phyloP scores from a whole-genome alignment of 53 echinoderm and acorn worm species.

The Apostichopus leukothele region DNA sequence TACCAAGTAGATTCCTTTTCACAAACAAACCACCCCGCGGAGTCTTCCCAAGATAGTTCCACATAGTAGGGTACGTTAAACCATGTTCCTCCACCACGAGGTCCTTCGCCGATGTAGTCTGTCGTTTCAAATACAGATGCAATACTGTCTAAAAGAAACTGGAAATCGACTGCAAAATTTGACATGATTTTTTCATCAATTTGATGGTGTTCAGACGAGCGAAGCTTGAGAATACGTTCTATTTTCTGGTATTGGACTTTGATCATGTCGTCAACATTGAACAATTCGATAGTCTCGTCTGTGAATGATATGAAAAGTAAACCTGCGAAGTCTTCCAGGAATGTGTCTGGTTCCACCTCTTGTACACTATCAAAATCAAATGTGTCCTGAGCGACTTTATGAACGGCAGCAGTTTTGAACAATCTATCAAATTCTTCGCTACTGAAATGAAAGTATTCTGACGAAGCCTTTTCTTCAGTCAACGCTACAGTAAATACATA shows the following conservation, averaged over 20 bases:
- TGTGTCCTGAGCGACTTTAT: background rate
- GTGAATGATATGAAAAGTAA: background rate
- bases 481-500: background rate
- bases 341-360: background rate
- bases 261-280: background rate
- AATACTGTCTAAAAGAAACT: background rate
- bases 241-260: background rate
- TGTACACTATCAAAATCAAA: background rate
- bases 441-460: background rate
- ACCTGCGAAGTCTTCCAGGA: background rate
- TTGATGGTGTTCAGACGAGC: background rate
- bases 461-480: background rate
- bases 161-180: background rate
- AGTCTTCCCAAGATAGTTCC: background rate
- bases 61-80: background rate
- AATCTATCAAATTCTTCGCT: background rate
- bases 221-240: background rate
- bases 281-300: background rate
- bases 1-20: background rate
- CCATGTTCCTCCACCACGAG: background rate
- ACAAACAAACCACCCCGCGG: background rate
- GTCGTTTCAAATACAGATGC: background rate
- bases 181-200: background rate
- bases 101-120: background rate
- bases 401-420: background rate